phyloP scores from a whole-genome alignment of 1,140 invertebrate species.

The Bombus confusus region DNA sequence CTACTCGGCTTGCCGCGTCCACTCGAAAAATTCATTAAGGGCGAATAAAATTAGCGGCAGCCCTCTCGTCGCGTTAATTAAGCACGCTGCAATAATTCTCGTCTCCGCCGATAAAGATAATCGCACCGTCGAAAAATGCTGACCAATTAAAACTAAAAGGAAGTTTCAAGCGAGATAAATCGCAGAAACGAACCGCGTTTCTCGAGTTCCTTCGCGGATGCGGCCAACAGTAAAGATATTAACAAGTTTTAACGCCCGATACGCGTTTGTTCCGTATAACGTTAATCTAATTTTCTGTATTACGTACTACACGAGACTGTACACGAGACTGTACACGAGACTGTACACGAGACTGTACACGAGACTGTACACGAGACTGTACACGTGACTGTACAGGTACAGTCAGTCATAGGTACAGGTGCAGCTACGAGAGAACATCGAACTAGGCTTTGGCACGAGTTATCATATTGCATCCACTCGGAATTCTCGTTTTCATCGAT shows the following conservation, averaged over 20 bases:
- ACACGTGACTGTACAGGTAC: too few relatives aligned
- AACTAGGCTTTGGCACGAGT: too few relatives aligned
- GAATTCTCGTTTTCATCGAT: neutral
- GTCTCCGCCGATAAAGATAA: conserved; percentile 11
- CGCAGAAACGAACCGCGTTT: neutral
- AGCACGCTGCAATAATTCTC: conserved; percentile 33
- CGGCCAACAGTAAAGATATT: neutral
- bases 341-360: too few relatives aligned
- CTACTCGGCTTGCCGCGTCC: conserved; percentile 23
- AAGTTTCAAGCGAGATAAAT: conserved; percentile 22
- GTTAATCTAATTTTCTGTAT: neutral
- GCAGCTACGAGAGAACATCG: too few relatives aligned
- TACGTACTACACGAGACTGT: too few relatives aligned
- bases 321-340: too few relatives aligned
- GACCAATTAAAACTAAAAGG: conserved; percentile 3
- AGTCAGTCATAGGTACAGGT: too few relatives aligned
- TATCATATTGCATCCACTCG: neutral
- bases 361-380: too few relatives aligned
- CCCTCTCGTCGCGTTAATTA: conserved; percentile 23
- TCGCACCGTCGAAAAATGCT: conserved; percentile 1
- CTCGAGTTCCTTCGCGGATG: neutral
- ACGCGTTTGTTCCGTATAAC: neutral
- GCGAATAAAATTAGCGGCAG: conserved; percentile 17
- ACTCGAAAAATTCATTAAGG: conserved; percentile 38
- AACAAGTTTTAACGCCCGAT: neutral